Evolutionary conservation across 1,140 invertebrate species (phyloP).

Genomic region (Cydia pomonella): DNA sequence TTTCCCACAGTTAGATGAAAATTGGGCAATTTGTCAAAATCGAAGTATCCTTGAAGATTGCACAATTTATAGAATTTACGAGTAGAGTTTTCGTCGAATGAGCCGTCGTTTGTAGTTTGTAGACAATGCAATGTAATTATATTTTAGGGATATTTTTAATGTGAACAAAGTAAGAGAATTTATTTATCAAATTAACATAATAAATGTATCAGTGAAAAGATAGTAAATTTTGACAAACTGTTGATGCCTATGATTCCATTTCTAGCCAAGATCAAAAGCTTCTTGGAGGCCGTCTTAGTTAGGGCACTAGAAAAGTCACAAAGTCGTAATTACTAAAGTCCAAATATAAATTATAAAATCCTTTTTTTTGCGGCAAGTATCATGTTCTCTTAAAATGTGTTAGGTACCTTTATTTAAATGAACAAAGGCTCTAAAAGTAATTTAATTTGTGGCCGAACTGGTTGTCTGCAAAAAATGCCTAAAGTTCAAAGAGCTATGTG

Average conservation of each 20-base stretch:
- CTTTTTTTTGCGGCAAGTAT: neutral
- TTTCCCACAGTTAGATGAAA: slow-evolving; percentile 54
- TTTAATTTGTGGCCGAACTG: slow-evolving; percentile 51
- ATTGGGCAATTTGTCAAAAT: slow-evolving; percentile 30
- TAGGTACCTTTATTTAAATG: slow-evolving; percentile 46
- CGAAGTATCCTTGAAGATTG: slow-evolving; percentile 24
- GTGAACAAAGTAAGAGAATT: neutral
- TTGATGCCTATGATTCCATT: too few relatives aligned
- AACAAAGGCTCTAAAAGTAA: slow-evolving; percentile 46
- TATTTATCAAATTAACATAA: too few relatives aligned
- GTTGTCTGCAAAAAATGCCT: slow-evolving; percentile 54
- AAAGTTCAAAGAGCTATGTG: slow-evolving; percentile 59
- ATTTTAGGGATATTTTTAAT: neutral
- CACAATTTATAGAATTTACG: neutral
- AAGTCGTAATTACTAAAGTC: too few relatives aligned
- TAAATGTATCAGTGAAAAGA: too few relatives aligned
- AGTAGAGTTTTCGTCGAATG: neutral
- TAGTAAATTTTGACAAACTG: too few relatives aligned
- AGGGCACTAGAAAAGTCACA: too few relatives aligned
- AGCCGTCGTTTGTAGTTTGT: neutral
- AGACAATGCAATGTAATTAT: neutral
- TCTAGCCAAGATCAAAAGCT: too few relatives aligned
- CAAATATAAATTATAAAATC: too few relatives aligned
- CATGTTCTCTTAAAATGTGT: neutral
- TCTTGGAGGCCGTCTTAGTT: too few relatives aligned